Base-by-base conservation (phyloP, 1,140 invertebrate genomes). In the Tetragonula clypearis region DNA sequence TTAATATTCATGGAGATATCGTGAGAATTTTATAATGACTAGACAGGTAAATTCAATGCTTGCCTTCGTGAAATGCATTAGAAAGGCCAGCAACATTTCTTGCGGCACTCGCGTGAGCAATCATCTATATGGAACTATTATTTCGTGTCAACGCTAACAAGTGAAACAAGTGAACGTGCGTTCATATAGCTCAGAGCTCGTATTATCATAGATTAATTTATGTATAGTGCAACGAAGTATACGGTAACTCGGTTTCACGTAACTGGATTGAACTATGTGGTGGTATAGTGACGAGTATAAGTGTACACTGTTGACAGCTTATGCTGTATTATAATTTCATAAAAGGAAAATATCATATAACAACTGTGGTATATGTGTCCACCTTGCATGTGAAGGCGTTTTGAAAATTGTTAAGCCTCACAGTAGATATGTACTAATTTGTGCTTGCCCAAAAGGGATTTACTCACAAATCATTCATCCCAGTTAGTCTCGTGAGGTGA, bases 201-300 rank as follows among this genome's bases (percentile, higher is more conserved):
- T 49, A 23, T 49, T 60, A 58, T 72, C 79, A 23, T 60, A 71
- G 23, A 80, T 72, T 72, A 35, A 80, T 80, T 80, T 80, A 80
- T 23, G 0, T n/a, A 12, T 17, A 2, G 6, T 41, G n/a, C 15
- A 41, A 35, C n/a, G 15, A 23, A 26, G 30, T 2, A 11, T 30
- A 30, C 30, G 30, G 30, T 30, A 30, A 30, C 30, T 30, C 30
- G 30, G 30, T 30, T 30, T 30, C 19, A n/a, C 11, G 12, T 62
- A 62, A n/a, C n/a, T 62, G n/a, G 12, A 1, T 62, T 4, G n/a
- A 62, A 23, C 60, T n/a, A n/a, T 60, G 58, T 23, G 21, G 6
- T n/a, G 1, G 1, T 62, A 41, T 41, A 41, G 41, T 41, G 41
- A 41, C 6, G 41, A 41, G 41, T 41, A 41, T 41, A 6, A 49